These are phyloP conservation scores for Progne subis DNA, from an alignment of 2,113 vertebrate species.

Conservation along the genomic window DNA sequence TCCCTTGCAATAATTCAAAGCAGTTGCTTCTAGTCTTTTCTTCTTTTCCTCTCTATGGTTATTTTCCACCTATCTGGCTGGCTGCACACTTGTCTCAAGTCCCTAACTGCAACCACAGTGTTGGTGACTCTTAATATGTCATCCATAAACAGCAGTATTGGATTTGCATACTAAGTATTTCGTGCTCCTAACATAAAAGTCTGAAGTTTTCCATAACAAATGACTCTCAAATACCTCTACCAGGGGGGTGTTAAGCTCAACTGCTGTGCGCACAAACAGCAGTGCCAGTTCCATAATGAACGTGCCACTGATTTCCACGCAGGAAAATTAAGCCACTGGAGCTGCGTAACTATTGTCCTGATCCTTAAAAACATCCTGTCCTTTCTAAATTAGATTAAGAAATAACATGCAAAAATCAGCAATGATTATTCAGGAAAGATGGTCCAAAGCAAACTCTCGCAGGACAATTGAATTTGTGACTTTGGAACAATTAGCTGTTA, in stretches of 20 bases:
- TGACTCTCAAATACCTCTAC: background rate
- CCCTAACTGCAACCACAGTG: background rate
- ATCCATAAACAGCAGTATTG: background rate
- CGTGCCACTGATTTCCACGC: background rate
- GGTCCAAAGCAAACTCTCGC: background rate
- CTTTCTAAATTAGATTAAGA: conserved; percentile 41
- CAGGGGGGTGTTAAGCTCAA: background rate
- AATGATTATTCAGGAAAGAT: conserved; percentile 45
- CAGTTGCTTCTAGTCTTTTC: background rate
- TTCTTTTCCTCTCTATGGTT: background rate
- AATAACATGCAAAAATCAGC: conserved; percentile 39
- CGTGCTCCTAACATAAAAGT: background rate
- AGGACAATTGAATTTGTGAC: conserved; percentile 28
- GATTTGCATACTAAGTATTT: conserved; percentile 33
- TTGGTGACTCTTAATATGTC: background rate
- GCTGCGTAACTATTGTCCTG: background rate
- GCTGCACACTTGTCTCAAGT: background rate
- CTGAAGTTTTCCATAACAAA: conserved; percentile 30
- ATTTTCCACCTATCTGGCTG: background rate
- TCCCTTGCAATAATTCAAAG: background rate
- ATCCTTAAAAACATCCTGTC: conserved; percentile 44
- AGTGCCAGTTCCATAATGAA: background rate
- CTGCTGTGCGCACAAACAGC: background rate
- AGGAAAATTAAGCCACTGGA: conserved; percentile 23
- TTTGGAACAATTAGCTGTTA: conserved; percentile 29